Percentiles rank a stretch among this genome's conserved stretches.
Conservation (phyloP, 2,797 vertebrate species). For the Spinibarbus caldwelli region DNA sequence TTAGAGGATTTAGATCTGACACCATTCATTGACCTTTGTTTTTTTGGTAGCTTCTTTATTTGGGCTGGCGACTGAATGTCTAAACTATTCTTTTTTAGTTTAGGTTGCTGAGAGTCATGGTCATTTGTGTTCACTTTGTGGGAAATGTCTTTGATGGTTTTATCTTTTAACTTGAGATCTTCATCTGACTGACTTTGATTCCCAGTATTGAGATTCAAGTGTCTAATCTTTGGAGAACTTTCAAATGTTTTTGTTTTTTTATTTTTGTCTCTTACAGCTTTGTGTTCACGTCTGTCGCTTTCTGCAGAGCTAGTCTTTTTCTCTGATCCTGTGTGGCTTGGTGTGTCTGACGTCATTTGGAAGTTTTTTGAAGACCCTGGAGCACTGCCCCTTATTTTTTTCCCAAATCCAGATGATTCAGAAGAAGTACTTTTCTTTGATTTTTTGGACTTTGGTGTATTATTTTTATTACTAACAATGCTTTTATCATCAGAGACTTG, state of each 20-base stretch:
- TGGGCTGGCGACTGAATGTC: conserved; percentile 66
- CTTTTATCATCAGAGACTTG: conserved; percentile 43
- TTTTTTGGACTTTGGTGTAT: conserved; percentile 35
- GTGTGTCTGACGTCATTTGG: conserved; percentile 63
- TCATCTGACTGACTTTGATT: conserved; percentile 60
- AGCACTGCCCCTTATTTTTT: conserved; percentile 59
- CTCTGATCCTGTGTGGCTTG: conserved; percentile 52
- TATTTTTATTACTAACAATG: conserved; percentile 55
- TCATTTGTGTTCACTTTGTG: conserved; percentile 68
- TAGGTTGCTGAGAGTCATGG: conserved; percentile 55
- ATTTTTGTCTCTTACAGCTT: conserved; percentile 55
- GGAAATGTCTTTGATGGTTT: conserved; percentile 44
- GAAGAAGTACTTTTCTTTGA: conserved; percentile 58
- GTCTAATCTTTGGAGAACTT: conserved; percentile 54
- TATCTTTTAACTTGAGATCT: conserved; percentile 55
- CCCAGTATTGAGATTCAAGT: conserved; percentile 55
- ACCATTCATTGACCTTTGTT: conserved; percentile 73
- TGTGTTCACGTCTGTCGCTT: conserved; percentile 64
- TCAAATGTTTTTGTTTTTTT: conserved; percentile 59
- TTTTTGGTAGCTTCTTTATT: conserved; percentile 77
- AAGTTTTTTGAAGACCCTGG: conserved; percentile 53
- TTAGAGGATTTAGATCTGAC: conserved; percentile 64
- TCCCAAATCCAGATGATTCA: conserved; percentile 62
- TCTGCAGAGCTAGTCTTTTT: conserved; percentile 68
- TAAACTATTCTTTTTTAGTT: conserved; percentile 72